Evolutionary conservation across 2,888 invertebrate genomes (phyloP).

Genomic region (Phytoseiulus persimilis): DNA sequence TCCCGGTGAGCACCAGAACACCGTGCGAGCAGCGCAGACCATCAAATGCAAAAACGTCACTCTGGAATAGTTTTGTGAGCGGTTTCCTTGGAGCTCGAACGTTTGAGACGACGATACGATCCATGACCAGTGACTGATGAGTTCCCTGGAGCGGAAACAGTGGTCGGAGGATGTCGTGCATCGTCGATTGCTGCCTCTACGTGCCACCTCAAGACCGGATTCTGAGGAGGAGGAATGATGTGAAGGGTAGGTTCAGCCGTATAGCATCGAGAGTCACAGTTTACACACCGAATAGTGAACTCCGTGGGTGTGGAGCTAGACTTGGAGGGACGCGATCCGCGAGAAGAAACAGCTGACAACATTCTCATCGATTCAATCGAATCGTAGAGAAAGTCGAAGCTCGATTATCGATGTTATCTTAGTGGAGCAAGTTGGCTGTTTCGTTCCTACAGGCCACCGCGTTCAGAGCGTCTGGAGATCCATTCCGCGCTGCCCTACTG

Average conservation of each 20-base stretch:
- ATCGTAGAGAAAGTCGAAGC: too few relatives aligned
- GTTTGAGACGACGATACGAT: not conserved
- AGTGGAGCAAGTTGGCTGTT: not conserved
- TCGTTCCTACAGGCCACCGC: not conserved
- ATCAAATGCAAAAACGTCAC: not conserved
- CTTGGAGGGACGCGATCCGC: too few relatives aligned
- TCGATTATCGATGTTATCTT: too few relatives aligned
- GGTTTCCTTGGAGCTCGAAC: not conserved
- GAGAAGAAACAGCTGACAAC: too few relatives aligned
- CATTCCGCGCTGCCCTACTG: not conserved
- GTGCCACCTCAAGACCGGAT: conserved; percentile 23
- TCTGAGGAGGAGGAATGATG: not conserved
- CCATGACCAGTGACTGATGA: not conserved
- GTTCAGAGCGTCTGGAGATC: not conserved
- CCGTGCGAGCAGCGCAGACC: not conserved
- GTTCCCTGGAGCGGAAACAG: not conserved
- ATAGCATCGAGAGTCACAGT: too few relatives aligned
- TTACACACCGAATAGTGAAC: too few relatives aligned
- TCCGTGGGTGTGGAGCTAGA: too few relatives aligned
- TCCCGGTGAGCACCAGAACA: not conserved
- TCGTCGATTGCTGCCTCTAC: not conserved
- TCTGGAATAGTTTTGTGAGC: not conserved
- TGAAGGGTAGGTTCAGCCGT: conserved; percentile 8
- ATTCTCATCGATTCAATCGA: too few relatives aligned
- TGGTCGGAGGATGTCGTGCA: conserved; percentile 9